A percentile compares a stretch with the other conserved stretches of the same genome.
Conservation (phyloP, 2,797 vertebrate genomes). For the Bucorvus abyssinicus region DNA sequence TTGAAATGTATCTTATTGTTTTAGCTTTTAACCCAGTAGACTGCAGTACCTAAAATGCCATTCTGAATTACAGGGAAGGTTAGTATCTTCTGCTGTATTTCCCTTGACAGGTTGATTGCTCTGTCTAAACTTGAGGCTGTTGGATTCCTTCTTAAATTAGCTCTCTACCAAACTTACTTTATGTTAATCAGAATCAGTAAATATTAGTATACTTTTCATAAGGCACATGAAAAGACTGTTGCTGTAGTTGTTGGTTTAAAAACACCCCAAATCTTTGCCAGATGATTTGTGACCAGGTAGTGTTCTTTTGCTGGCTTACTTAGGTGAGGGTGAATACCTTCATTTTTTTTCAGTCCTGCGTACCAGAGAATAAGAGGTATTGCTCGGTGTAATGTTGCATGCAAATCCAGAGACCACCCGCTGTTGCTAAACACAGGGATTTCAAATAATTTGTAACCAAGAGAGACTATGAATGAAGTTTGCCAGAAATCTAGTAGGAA, state of each 20-base stretch:
- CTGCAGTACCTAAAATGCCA: not conserved
- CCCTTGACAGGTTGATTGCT: not conserved
- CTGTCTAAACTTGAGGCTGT: not conserved
- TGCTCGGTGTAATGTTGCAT: not conserved
- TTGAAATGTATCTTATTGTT: conserved; percentile 29
- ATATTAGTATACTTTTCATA: not conserved
- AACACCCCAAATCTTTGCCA: not conserved
- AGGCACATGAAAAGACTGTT: not conserved
- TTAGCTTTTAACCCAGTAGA: conserved; percentile 21
- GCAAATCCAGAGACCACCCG: not conserved
- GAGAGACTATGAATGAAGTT: not conserved
- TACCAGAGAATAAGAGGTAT: not conserved
- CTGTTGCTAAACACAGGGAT: not conserved
- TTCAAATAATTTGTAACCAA: conserved; percentile 11
- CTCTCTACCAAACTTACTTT: not conserved
- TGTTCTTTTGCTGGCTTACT: accelerated
- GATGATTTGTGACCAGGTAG: not conserved
- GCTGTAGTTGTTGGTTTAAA: not conserved
- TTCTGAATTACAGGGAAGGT: not conserved
- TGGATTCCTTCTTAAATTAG: not conserved
- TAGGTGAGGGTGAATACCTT: not conserved
- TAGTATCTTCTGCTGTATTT: not conserved
- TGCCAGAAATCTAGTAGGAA: conserved; percentile 9
- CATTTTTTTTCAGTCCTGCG: not conserved
- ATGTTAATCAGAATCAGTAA: not conserved